A percentile compares a stretch with the other conserved stretches of the same genome.
phyloP scores from a whole-genome alignment of 2,888 invertebrate genomes.

The Heliconius sara region DNA sequence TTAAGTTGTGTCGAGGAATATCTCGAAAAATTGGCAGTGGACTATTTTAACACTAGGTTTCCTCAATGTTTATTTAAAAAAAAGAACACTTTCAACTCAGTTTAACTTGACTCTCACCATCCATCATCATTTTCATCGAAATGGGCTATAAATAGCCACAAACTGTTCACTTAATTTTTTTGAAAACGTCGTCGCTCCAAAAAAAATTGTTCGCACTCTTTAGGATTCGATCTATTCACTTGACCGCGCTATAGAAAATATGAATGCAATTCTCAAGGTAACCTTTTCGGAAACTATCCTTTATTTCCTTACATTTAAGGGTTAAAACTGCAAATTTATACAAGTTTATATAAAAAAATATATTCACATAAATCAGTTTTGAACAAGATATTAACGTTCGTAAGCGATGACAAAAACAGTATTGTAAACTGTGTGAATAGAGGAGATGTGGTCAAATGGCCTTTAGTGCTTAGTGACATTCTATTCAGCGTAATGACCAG shows the following conservation, averaged over 20 bases:
- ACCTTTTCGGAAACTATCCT: slow-evolving; percentile 1
- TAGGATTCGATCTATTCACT: slow-evolving; percentile 51
- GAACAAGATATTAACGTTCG: slow-evolving; percentile 72
- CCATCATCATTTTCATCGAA: slow-evolving; percentile 70
- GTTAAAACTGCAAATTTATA: not conserved
- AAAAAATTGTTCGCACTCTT: slow-evolving; percentile 70
- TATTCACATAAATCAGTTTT: slow-evolving; percentile 74
- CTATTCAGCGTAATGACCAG: slow-evolving; percentile 53
- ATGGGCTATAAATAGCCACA: slow-evolving; percentile 79
- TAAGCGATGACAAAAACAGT: slow-evolving; percentile 70
- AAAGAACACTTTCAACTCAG: not conserved
- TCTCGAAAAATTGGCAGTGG: not conserved
- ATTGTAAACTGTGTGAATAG: slow-evolving; percentile 67
- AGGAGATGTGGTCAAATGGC: slow-evolving; percentile 65
- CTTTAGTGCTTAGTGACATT: slow-evolving; percentile 61
- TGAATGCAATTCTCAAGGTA: slow-evolving; percentile 24
- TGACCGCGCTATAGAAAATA: slow-evolving; percentile 30
- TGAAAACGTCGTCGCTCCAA: slow-evolving; percentile 63
- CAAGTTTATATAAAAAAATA: slow-evolving; percentile 22
- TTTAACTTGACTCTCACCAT: slow-evolving; percentile 52
- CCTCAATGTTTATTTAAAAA: not conserved
- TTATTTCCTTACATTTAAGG: not conserved
- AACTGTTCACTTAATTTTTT: slow-evolving; percentile 63
- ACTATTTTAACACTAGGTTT: not conserved
- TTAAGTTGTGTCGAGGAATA: not conserved